These are phyloP conservation scores for Halichondria panicea DNA, from an alignment of 37 sponge, comb jelly and placozoan genomes.

Conservation along the genomic window DNA sequence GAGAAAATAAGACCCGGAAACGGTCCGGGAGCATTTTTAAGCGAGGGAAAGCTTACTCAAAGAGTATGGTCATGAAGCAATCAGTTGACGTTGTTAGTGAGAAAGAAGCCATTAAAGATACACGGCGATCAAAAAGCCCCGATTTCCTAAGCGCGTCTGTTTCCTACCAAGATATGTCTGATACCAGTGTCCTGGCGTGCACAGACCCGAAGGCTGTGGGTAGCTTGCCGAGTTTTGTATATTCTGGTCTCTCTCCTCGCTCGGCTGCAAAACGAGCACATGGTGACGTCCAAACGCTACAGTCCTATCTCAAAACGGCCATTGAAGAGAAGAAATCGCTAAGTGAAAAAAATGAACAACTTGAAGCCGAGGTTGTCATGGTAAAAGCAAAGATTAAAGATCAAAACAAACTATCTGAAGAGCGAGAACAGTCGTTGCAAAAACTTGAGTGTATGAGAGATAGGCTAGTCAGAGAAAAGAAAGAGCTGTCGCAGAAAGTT, in stretches of 20 bases:
- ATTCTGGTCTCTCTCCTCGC: constrained; percentile 11
- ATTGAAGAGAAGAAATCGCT: constrained; percentile 23
- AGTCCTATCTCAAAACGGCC: constrained; percentile 32
- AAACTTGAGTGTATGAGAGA: neutral
- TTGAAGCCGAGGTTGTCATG: constrained; percentile 15
- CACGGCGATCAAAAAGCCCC: neutral
- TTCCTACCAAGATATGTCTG: neutral
- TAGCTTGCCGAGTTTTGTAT: constrained; percentile 4
- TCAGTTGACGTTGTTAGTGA: too few relatives aligned
- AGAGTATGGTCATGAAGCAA: neutral
- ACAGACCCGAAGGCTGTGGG: too few relatives aligned
- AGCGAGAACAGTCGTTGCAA: neutral
- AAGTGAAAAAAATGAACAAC: neutral
- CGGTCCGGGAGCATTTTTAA: constrained; percentile 10
- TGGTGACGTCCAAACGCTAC: constrained; percentile 24
- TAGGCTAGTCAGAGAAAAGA: neutral
- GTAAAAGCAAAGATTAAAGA: constrained; percentile 2
- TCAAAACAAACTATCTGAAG: neutral
- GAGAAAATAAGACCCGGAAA: neutral
- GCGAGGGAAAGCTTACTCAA: constrained; percentile 1
- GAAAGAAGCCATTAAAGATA: neutral
- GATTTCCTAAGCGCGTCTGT: neutral
- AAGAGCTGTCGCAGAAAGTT: neutral
- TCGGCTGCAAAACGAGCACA: neutral
- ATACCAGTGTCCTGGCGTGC: neutral